Evolutionary conservation across 2,888 invertebrate genomes (phyloP).

Genomic region (Craniophora ligustri): DNA sequence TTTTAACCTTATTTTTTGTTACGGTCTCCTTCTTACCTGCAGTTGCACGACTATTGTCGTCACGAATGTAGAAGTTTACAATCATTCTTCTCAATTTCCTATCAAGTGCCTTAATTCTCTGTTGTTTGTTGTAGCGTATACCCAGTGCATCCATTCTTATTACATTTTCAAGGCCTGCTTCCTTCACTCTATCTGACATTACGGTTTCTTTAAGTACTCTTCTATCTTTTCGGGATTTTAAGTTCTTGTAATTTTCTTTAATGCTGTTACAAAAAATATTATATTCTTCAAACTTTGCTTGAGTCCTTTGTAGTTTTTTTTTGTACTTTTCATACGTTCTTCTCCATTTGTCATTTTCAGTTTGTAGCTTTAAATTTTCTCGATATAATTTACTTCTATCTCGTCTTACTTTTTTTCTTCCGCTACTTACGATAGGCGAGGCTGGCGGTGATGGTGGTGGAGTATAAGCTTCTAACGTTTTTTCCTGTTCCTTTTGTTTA

Average conservation of each 20-base stretch:
- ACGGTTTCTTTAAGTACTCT: constrained; percentile 22
- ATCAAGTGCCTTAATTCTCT: constrained; percentile 20
- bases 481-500: constrained; percentile 24
- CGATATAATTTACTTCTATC: constrained; percentile 27
- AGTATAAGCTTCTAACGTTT: constrained; percentile 19
- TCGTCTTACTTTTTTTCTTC: constrained; percentile 25
- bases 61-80: constrained; percentile 23
- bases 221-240: constrained; percentile 24
- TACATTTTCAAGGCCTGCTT: constrained; percentile 24
- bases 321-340: constrained; percentile 29
- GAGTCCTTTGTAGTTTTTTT: constrained; percentile 21
- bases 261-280: constrained; percentile 17
- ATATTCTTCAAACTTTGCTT: constrained; percentile 17
- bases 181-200: constrained; percentile 21
- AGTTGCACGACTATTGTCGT: constrained; percentile 20
- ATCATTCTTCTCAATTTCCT: constrained; percentile 24
- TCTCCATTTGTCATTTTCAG: constrained; percentile 20
- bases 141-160: constrained; percentile 27
- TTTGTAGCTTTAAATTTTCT: constrained; percentile 29
- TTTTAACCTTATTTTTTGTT: constrained; percentile 46
- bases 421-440: constrained; percentile 27
- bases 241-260: constrained; percentile 22
- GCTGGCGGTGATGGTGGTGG: constrained; percentile 23
- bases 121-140: constrained; percentile 19
- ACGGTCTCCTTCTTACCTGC: constrained; percentile 27